Base-by-base conservation (phyloP, 1,140 invertebrate genomes). In the Hydropsyche tenuis region DNA sequence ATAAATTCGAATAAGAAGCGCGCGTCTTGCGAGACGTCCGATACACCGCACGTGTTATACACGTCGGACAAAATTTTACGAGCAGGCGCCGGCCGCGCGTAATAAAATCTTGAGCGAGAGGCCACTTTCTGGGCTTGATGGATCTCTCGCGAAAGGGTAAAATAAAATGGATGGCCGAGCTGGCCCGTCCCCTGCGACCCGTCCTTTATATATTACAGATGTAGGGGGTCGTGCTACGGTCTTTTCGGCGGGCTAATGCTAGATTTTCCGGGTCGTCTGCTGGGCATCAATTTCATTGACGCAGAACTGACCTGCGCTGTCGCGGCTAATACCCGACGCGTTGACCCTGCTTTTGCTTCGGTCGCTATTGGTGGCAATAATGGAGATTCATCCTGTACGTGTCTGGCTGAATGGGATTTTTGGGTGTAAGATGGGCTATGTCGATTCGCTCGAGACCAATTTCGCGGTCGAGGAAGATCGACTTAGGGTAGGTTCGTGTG, bases 101-200 rank as follows among this genome's bases (percentile, higher is more conserved):
- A 76, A 76, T 76, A 76, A 76, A 76, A 76, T 74, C 56, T 74
- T 66, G 72, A 72, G 72, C 75, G 69, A 62, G 69, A 48, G 56
- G 18, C 63, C 63, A 56, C 43, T 70, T 51, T 56, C 43, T 3
- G 11, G 46, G 20, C 72, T 60, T 76, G 75, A 76, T 74, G 75
- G 72, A 74, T 74, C 75, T 73, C 64, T 69, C 66, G 56, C 30
- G 70, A 75, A 62, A 64, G 65, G 71, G 66, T 56, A 48, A 42
- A 70, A 73, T 71, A 76, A 76, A 73, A 64, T 69, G 64, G 64
- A 72, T 68, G 69, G 37, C 18, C 72, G 5, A 65, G 25, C 60
- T 60, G 69, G 48, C 18, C 9, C 23, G 23, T n/a, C n/a, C n/a
- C n/a, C n/a, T n/a, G n/a, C n/a, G n/a, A n/a, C 18, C 46, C 46